Evolutionary conservation across 2,797 vertebrate species (phyloP), one percentile per base, ranked within the genome.

Genomic region (Rhynchotus rufescens): DNA sequence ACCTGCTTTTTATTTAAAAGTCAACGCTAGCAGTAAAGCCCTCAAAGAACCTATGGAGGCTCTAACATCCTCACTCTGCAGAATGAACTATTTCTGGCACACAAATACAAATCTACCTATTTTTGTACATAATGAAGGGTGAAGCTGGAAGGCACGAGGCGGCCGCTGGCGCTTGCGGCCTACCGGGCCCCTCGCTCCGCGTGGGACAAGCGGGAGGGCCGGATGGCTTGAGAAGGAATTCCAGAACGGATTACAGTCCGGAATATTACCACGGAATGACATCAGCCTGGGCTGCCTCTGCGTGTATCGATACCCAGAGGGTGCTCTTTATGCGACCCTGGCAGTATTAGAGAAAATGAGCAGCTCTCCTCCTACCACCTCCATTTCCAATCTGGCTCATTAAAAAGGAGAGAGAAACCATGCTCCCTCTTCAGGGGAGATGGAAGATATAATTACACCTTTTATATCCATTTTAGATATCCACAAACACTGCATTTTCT

Each of bases 261-360:
- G 66, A 89, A 15, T 56, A 61, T 86, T 84, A 49, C 54, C 91
- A 34, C 23, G 81, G 91, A 89, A 81, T 25, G 12, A 73, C 61
- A 92, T 80, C 69, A 88, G 59, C 84, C 77, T 77, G 75, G 45
- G 40, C 61, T 54, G 82, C 60, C 94, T 67, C 49, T 86, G 71
- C 65, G 80, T 5, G 68, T 64, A 86, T 10, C 71, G 69, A 79
- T 88, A 92, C 57, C 78, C 75, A 79, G 78, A 77, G 90, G 69
- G 84, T 68, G 40, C 45, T 52, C 85, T 47, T 91, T 84, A 80
- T 73, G 82, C 81, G 85, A 69, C 59, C 62, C 47, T 86, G 79
- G 61, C 69, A 66, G 80, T 73, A 66, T 57, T 21, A 20, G 25
- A 90, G 56, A 65, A 86, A 81, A 88, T 14, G 42, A 88, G 52